Conservation (phyloP, 2,113 vertebrate genomes). For the Platysternon megacephalum region DNA sequence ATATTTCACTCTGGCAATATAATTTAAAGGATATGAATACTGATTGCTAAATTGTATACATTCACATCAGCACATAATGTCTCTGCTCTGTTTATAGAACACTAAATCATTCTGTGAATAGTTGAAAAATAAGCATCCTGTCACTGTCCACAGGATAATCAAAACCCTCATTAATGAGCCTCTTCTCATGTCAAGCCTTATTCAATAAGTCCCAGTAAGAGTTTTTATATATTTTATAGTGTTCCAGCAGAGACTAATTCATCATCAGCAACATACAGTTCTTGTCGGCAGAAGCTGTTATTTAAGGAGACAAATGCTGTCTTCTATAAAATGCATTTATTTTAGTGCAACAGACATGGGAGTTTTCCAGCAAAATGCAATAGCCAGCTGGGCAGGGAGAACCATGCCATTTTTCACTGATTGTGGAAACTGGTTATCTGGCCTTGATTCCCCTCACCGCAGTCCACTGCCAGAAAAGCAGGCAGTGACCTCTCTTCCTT, state of each 20-base stretch:
- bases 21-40: constrained; percentile 47
- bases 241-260: not conserved
- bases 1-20: constrained; percentile 37
- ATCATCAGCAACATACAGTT: not conserved
- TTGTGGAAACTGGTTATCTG: not conserved
- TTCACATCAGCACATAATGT: constrained; percentile 3
- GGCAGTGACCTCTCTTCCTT: not conserved
- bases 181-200: not conserved
- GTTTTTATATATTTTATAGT: constrained; percentile 10
- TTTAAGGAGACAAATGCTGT: not conserved
- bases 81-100: constrained; percentile 36
- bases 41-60: constrained; percentile 53
- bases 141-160: constrained; percentile 31
- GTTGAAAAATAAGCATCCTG: constrained; percentile 45
- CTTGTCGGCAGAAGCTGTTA: not conserved
- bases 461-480: not conserved
- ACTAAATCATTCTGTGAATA: constrained; percentile 44
- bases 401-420: not conserved
- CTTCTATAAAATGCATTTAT: not conserved
- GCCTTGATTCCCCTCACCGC: not conserved
- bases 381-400: not conserved
- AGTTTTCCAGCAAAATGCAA: not conserved
- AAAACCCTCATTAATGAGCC: not conserved
- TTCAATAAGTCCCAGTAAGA: not conserved
- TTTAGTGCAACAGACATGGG: not conserved